Base-by-base conservation (phyloP, 2,888 invertebrate species). In the Ennomos quercinarius region DNA sequence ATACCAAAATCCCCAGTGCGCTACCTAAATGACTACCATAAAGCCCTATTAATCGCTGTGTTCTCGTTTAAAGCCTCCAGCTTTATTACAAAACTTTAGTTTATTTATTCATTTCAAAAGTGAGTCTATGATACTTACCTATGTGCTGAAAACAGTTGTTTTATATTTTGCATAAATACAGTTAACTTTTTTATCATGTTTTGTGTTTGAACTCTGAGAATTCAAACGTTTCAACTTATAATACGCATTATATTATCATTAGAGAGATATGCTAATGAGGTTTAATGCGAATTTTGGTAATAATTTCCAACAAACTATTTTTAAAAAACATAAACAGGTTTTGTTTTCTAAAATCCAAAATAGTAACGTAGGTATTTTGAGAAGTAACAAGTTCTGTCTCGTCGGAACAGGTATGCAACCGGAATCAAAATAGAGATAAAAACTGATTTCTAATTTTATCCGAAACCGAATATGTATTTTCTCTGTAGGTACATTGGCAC, bases 1-100 rank as follows among this genome's bases (percentile, higher is more conserved):
- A 44, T 13, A 41, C 11, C 13, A 43, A 49, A 56, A 57, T 57
- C 47, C 55, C 47, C 38, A 10, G 11, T 12, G 43, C 43, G 50
- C 13, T 60, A 37, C 45, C 51, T 48, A 69, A 73, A 74, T 71
- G 70, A 71, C 72, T 63, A 73, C 72, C 63, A 66, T 70, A 71
- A 63, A 65, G 64, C 61, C 52, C 50, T 66, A 61, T 71, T 74
- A 70, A 76, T 74, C 72, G 68, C 66, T 66, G 8, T 56, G 70
- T 53, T 57, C 66, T 63, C 64, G 59, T 72, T 72, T 63, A 61
- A 67, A 52, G 42, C 35, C 40, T 43, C 34, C 42, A 36, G 55
- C 41, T 61, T 63, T 61, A 63, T 61, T 51, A 55, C 45, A 41
- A 56, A 61, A 66, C 58, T 56, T 66, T 57, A 54, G 63, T 63